Conservation (phyloP, 2,113 vertebrate genomes). For the Trachemys scripta region DNA sequence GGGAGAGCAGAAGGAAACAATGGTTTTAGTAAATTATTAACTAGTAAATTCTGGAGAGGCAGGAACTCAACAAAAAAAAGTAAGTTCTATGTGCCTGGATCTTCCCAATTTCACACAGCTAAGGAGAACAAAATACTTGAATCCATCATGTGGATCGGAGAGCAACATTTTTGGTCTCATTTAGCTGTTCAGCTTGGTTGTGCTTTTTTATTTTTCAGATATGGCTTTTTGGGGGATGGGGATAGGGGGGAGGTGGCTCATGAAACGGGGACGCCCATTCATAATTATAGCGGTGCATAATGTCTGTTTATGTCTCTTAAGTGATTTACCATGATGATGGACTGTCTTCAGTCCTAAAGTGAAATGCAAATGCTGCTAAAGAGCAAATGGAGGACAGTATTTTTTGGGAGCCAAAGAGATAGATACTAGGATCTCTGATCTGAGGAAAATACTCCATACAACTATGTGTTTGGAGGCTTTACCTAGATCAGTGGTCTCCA, state of each 20-base stretch:
- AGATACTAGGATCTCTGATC: not conserved
- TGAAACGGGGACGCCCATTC: fast-evolving
- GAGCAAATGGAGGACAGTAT: fast-evolving
- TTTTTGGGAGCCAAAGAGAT: fast-evolving
- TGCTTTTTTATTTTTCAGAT: fast-evolving
- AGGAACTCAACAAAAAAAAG: not conserved
- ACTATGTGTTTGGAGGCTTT: not conserved
- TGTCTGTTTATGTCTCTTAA: fast-evolving
- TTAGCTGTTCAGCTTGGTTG: not conserved
- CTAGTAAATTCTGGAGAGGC: not conserved
- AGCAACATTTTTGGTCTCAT: not conserved
- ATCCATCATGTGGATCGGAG: not conserved
- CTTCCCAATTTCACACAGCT: not conserved
- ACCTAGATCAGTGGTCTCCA: too few species aligned
- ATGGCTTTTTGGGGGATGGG: not conserved
- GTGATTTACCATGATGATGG: fast-evolving
- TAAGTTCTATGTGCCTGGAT: not conserved
- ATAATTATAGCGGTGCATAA: fast-evolving
- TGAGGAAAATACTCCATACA: not conserved
- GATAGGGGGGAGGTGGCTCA: fast-evolving
- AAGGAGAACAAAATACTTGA: not conserved
- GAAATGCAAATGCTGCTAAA: fast-evolving
- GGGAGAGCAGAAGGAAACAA: not conserved
- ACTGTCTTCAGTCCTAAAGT: fast-evolving
- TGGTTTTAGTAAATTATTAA: not conserved